Conservation (phyloP, 2,797 vertebrate species). For the Glossophaga mutica region DNA sequence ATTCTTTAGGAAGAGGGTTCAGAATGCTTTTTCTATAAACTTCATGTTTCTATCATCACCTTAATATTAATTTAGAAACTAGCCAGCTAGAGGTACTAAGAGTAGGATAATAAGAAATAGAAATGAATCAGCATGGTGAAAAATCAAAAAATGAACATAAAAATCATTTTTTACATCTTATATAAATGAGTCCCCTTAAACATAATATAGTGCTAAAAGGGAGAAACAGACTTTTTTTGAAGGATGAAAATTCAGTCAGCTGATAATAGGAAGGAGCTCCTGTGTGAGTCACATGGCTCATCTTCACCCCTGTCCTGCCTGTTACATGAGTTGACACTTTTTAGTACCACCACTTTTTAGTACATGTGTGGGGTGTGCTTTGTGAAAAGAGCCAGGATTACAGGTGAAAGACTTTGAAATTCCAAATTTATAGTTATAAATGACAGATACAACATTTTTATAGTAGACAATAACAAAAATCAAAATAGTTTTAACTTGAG, state of each 20-base stretch:
- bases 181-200: not conserved
- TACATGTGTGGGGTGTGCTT: not conserved
- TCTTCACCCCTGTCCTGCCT: not conserved
- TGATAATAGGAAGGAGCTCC: not conserved
- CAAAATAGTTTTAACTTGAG: not conserved
- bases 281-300: not conserved
- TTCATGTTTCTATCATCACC: not conserved
- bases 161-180: not conserved
- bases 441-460: not conserved
- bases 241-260: not conserved
- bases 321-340: not conserved
- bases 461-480: not conserved
- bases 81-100: not conserved
- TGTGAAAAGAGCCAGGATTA: not conserved
- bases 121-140: not conserved
- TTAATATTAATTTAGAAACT: not conserved
- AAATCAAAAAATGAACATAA: not conserved
- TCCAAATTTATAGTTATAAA: not conserved
- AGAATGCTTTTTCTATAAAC: not conserved
- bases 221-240: not conserved
- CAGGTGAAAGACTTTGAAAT: not conserved
- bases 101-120: not conserved
- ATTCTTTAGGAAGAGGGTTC: not conserved
- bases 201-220: not conserved
- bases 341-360: not conserved